Evolutionary conservation across 1,140 invertebrate species (phyloP), one percentile per base, ranked within the genome.

Genomic region (Zaprionus ghesquierei): DNA sequence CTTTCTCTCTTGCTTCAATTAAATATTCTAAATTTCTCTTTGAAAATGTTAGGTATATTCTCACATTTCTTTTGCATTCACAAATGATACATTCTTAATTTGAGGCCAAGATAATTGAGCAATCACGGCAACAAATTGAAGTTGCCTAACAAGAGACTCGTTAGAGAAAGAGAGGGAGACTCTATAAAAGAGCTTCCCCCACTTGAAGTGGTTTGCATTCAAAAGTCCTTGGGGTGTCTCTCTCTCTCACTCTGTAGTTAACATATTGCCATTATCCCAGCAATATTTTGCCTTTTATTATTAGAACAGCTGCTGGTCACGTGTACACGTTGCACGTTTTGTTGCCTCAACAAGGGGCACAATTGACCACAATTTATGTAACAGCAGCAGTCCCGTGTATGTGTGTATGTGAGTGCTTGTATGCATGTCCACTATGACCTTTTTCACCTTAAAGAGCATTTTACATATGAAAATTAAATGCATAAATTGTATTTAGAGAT

Each of bases 381-480:
- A 72, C 68, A 27, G 6, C 33, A 29, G 23, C 35, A 29, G 10
- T 6, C 23, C 33, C 8, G 25, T 50, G 4, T 38, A 29, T 13
- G 49, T 44, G 33, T 70, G 3, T 35, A 23, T 49, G 31, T 55
- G 38, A 56, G 29, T 55, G 15, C 20, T 20, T 33, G 41, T 31
- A 18, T 25, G n/a, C 44, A 6, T 46, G 29, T 71, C 33, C 44
- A n/a, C 23, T 44, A 3, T 18, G 22, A 20, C 46, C 33, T 56
- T 58, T 35, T 44, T 49, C 22, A 41, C 35, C 31, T 60, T 18
- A 8, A 69, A 59, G 56, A 68, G 10, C 64, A 56, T 64, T 79
- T 75, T 65, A 62, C 41, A 51, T 68, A 75, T 75, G 68, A 51
- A 80, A 84, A 82, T 72, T 22, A 50, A 49, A 54, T 63, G 10